Base-by-base conservation (phyloP, 2,113 vertebrate genomes). In the Dipodomys ordii region DNA sequence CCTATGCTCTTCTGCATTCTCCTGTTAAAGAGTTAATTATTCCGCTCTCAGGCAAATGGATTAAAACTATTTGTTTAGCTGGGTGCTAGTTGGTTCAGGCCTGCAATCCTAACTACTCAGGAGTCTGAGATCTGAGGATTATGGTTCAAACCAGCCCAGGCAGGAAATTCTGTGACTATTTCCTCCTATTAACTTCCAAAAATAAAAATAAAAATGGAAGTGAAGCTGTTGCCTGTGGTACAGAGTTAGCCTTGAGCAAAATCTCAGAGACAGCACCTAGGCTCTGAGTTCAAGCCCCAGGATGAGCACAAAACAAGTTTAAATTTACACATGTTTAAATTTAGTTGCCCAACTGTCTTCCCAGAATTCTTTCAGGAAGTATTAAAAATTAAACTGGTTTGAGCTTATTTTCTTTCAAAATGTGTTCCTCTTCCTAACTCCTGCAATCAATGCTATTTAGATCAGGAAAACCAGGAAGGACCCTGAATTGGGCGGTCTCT, bases 281-380 rank as follows among this genome's bases (percentile, higher is more conserved):
- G 53, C 15, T 57, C 15, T 57, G 15, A 57, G 53, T 57, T 57
- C 13, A 57, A 57, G 53, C 53, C 53, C 53, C 15, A 57, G 53
- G 53, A 57, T 57, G 16, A 13, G 53, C 53, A 57, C 53, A 57
- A 57, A 57, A 57, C 53, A 49, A 49, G 53, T 57, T 84, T 60
- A 76, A 28, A 94, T 67, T 67, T 84, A 89, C 39, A 57, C 53
- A 49, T 11, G 53, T 18, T 84, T 60, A 76, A 28, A 94, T 67
- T 23, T 84, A 89, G 68, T 64, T 86, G 64, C 20, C 28, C 6
- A 74, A 79, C 25, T 27, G 65, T 71, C 49, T 60, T 85, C 60
- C n/a, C 79, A 83, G 77, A 87, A 81, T 10, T 6, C 28, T 60
- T 71, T 30, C 4, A 93, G 13, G 78, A 77, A 77, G 30, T 19